phyloP scores from a whole-genome alignment of 2,888 invertebrate species.

The Troilus luridus region DNA sequence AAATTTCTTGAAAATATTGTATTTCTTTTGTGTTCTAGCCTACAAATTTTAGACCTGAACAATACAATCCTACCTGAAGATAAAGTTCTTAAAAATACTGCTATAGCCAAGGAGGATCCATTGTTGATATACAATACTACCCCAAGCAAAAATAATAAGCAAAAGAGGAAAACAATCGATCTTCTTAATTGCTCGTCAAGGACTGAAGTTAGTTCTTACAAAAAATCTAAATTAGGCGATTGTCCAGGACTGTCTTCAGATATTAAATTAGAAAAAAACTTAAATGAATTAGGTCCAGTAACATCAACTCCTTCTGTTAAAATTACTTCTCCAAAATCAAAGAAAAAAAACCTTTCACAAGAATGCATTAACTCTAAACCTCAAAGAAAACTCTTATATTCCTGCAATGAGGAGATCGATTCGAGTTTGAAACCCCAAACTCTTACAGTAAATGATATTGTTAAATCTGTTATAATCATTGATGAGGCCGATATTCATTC shows the following conservation, averaged over 20 bases:
- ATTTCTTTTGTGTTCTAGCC: background rate
- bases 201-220: background rate
- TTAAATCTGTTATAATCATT: slow-evolving; percentile 27
- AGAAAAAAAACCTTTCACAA: background rate
- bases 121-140: background rate
- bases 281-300: background rate
- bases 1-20: background rate
- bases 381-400: slow-evolving; percentile 37
- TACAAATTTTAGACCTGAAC: background rate
- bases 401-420: background rate
- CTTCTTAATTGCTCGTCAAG: slow-evolving; percentile 5
- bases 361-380: background rate
- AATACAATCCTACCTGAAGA: background rate
- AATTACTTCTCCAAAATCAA: background rate
- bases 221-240: slow-evolving; percentile 21
- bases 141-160: background rate
- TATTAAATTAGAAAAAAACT: background rate
- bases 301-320: background rate
- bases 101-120: background rate
- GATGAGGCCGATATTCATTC: slow-evolving; percentile 24
- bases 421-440: background rate
- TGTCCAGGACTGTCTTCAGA: background rate
- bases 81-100: background rate
- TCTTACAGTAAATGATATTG: slow-evolving; percentile 7
- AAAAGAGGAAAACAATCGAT: slow-evolving; percentile 33